Conservation (phyloP, 2,888 invertebrate genomes). For the Sarcophaga variegata region DNA sequence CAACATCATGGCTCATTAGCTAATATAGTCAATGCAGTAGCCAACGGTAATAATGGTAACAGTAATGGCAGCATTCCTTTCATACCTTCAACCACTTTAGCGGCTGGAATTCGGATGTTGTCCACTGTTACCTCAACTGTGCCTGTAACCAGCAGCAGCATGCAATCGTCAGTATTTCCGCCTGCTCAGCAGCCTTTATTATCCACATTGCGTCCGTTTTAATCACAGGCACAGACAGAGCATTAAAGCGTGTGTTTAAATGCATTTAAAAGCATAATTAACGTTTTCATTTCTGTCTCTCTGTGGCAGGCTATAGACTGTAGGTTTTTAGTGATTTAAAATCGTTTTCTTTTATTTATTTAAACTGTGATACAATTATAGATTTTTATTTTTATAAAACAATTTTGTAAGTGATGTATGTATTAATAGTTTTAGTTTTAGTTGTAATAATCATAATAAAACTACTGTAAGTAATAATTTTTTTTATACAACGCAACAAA, state of each 20-base stretch:
- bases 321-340: constrained; percentile 6
- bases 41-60: constrained; percentile 20
- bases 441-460: constrained; percentile 38
- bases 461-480: constrained; percentile 38
- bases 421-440: too few relatives aligned
- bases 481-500: constrained; percentile 45
- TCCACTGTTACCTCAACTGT: constrained; percentile 65
- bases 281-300: constrained; percentile 35
- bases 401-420: too few relatives aligned
- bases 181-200: constrained; percentile 77
- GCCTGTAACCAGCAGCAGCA: constrained; percentile 50
- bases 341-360: constrained; percentile 14
- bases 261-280: constrained; percentile 59
- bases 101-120: constrained; percentile 71
- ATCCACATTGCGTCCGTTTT: constrained; percentile 76
- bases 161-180: constrained; percentile 70
- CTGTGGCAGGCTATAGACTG: constrained; percentile 35
- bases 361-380: constrained; percentile 68
- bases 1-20: constrained; percentile 25
- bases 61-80: constrained; percentile 63
- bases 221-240: constrained; percentile 24
- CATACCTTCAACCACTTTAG: constrained; percentile 66
- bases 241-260: constrained; percentile 3
- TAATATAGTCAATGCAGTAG: constrained; percentile 21
- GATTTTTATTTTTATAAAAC: constrained; percentile 51